These are phyloP conservation scores for Toxonevra muliebris DNA, from an alignment of 2,888 invertebrate species.

Conservation along the genomic window DNA sequence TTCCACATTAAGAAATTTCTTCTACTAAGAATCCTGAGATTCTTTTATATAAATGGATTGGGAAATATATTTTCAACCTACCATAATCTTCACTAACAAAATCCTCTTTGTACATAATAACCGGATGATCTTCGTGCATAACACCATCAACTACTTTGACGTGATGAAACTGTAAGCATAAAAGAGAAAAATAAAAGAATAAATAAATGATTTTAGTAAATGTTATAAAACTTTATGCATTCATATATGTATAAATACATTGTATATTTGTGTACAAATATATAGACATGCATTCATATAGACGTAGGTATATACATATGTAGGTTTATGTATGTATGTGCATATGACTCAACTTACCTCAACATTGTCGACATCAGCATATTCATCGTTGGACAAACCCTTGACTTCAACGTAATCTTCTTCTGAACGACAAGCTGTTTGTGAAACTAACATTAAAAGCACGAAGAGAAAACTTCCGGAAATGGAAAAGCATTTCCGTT, in stretches of 20 bases:
- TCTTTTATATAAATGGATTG: neutral
- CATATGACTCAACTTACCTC: conserved; percentile 37
- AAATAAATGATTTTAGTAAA: no score
- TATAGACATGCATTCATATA: neutral
- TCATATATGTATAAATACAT: neutral
- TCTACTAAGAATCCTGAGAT: no score
- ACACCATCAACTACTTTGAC: conserved; percentile 50
- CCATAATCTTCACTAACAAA: conserved; percentile 61
- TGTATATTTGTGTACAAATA: neutral
- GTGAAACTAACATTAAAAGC: conserved; percentile 38
- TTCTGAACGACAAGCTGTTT: conserved; percentile 32
- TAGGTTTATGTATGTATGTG: neutral
- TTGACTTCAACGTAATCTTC: conserved; percentile 1
- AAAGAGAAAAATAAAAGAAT: neutral
- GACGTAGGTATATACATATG: neutral
- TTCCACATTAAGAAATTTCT: no score
- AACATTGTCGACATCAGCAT: conserved; percentile 52
- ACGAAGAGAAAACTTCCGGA: conserved; percentile 43
- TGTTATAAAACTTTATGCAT: neutral
- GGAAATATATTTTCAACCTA: conserved; percentile 36
- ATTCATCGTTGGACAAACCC: conserved; percentile 41
- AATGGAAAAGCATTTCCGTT: conserved; percentile 45
- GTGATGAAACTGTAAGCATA: conserved; percentile 49
- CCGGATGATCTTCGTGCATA: conserved; percentile 55
- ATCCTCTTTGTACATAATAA: conserved; percentile 61